These are phyloP conservation scores for Ptilodon capucinus DNA, from an alignment of 2,888 invertebrate genomes.

Conservation along the genomic window DNA sequence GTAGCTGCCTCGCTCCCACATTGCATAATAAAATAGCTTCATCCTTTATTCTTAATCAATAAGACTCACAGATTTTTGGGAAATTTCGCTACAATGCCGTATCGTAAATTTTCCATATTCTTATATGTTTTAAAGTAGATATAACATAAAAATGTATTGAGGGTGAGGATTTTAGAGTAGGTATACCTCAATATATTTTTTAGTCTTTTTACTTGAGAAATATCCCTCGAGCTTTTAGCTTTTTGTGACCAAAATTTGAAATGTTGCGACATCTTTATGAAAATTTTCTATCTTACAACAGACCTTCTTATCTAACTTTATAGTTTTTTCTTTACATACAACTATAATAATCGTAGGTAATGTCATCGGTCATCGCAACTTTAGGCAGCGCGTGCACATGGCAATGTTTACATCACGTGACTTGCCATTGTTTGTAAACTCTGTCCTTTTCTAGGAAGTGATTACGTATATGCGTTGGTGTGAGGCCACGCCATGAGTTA, in stretches of 20 bases:
- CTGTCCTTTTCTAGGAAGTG: neutral
- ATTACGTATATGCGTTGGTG: neutral
- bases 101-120: no score
- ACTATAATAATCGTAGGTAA: neutral
- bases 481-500: neutral
- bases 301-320: no score
- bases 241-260: no score
- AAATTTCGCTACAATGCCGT: neutral
- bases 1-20: constrained; percentile 18
- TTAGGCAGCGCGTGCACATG: constrained; percentile 31
- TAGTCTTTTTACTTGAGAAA: no score
- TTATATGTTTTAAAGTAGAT: no score
- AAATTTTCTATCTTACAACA: no score
- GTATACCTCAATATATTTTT: no score
- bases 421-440: neutral
- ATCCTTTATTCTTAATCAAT: constrained; percentile 29
- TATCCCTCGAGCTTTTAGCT: no score
- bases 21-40: neutral
- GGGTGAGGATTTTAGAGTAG: no score
- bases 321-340: no score
- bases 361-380: neutral
- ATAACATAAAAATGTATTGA: no score
- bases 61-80: constrained; percentile 12
- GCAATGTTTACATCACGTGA: constrained; percentile 46
- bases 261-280: no score